Evolutionary conservation across 2,888 invertebrate genomes (phyloP), one percentile per base, ranked within the genome.

Genomic region (Clunio marinus): DNA sequence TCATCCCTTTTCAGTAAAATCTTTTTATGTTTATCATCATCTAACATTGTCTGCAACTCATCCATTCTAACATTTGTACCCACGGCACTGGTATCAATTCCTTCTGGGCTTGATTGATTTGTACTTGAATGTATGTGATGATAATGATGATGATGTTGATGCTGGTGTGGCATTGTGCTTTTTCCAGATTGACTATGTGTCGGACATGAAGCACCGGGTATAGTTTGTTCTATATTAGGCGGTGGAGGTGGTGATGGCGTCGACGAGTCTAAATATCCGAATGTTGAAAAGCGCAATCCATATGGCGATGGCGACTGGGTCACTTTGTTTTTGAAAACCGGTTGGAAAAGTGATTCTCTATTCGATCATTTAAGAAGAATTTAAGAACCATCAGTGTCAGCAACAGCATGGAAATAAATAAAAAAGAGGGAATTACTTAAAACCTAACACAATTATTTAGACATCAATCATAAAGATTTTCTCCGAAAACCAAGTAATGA

Each of bases 231-330:
- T 17, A 17, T 4, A 41, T 7, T 24, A 25, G 25, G 22, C 35
- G 41, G 70, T 59, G 24, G 72, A 72, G 62, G 72, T 46, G 75
- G 72, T 27, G 65, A 28, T 55, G 71, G 71, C 37, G 71, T 72
- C 69, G 68, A 37, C 15, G 70, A 68, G 71, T 79, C 78, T 2
- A 25, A 27, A 69, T 79, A 79, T 69, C 78, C 79, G 62, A 79
- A 79, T 25, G 79, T 79, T 24, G 79, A 78, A 70, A 79, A 79
- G 68, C 78, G 76, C 2, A 77, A 74, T 46, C 69, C 63, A 57
- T 68, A 55, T 22, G 62, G 60, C 20, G 24, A 10, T 46, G 77
- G 75, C 28, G 71, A 69, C 8, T 78, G 75, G 27, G 75, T 74
- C 72, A 75, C 59, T 75, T 68, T 78, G 77, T 75, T 77, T 76